Conservation (phyloP, 2,113 vertebrate species). For the Corydoras sp. region DNA sequence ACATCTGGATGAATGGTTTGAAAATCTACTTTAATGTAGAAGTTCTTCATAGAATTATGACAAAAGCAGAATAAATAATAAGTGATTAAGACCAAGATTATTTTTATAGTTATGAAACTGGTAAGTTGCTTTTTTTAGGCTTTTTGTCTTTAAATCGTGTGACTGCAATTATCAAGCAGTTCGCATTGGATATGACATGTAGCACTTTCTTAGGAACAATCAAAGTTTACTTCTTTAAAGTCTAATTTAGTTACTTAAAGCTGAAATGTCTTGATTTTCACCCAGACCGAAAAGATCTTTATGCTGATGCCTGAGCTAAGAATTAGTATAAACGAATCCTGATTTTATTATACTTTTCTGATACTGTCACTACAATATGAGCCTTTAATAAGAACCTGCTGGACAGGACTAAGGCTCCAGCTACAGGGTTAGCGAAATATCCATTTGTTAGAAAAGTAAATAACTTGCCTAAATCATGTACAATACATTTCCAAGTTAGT, state of each 20-base stretch:
- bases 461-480: constrained; percentile 3
- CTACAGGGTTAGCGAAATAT: not conserved
- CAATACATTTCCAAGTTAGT: not conserved
- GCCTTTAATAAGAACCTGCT: not conserved
- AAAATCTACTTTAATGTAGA: not conserved
- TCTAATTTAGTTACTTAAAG: not conserved
- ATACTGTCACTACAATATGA: constrained; percentile 7
- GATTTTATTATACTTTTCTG: not conserved
- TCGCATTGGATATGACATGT: constrained; percentile 2
- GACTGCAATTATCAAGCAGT: not conserved
- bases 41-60: constrained; percentile 7
- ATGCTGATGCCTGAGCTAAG: not conserved
- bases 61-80: not conserved
- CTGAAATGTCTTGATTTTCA: constrained; percentile 6
- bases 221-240: constrained; percentile 21
- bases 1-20: constrained; percentile 1
- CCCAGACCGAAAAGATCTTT: not conserved
- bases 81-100: not conserved
- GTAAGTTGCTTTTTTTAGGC: not conserved
- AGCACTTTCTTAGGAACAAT: constrained; percentile 14
- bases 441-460: not conserved
- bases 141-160: not conserved
- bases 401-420: not conserved
- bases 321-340: not conserved
- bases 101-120: constrained; percentile 7